Conservation (phyloP, 30 jellyfish, hydroid and myxozoan genomes). For the Chironex yamaguchii region DNA sequence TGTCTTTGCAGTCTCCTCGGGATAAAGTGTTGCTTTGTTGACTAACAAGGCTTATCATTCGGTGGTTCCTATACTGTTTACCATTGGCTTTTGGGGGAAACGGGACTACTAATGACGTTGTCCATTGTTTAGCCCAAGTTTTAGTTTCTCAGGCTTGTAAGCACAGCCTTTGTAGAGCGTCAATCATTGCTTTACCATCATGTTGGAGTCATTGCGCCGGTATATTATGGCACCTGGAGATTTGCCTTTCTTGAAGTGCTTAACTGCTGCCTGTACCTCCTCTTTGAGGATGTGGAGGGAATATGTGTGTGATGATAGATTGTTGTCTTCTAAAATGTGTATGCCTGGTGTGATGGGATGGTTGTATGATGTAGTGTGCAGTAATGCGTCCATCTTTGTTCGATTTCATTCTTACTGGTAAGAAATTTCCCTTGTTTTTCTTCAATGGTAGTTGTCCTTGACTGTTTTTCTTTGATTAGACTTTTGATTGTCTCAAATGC, state of each 20-base stretch:
- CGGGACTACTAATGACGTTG: neutral
- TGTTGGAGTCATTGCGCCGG: conserved; percentile 32
- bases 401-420: conserved; percentile 17
- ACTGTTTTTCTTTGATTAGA: neutral
- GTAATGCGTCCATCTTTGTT: conserved; percentile 46
- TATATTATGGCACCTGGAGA: conserved; percentile 32
- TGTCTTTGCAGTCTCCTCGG: neutral
- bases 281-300: conserved; percentile 13
- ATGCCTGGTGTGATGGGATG: neutral
- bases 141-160: conserved; percentile 5
- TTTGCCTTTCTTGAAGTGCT: no score
- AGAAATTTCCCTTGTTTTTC: conserved; percentile 39
- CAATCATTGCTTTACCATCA: conserved; percentile 41
- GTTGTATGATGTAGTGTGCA: conserved; percentile 41
- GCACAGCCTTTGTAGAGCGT: conserved; percentile 49
- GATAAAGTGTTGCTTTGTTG: neutral
- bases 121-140: conserved; percentile 47
- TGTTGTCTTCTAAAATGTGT: conserved; percentile 22
- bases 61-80: neutral
- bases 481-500: conserved; percentile 17
- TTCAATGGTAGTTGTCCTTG: no score
- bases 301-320: neutral
- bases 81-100: neutral
- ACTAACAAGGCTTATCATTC: neutral
- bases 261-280: no score